Evolutionary conservation across 2,113 vertebrate species (phyloP), one percentile per base, ranked within the genome.

Genomic region (Elaphurus davidianus): DNA sequence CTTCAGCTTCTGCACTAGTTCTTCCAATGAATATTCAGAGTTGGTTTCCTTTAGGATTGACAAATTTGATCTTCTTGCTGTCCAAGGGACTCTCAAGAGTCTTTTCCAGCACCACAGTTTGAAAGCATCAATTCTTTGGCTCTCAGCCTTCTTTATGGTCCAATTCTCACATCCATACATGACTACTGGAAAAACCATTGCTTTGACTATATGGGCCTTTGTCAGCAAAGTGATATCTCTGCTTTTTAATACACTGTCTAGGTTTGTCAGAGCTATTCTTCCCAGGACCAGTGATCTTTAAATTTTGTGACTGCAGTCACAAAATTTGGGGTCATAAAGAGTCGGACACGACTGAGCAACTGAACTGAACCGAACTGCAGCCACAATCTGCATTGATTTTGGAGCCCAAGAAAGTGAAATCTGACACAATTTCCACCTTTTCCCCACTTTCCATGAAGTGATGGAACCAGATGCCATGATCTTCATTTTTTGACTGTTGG

Each of bases 311-410:
- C 12, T 76, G 40, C 23, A 43, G 36, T 74, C 19, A 40, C 5
- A 21, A 6, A 74, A 74, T 74, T 74, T 74, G 67, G 10, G 10
- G n/a, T 74, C 3, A 4, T n/a, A 74, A n/a, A n/a, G 19, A 23
- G 5, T 74, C 0, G 0, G 10, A 74, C 5, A 40, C 5, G 5
- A 13, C 11, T 74, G n/a, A 74, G 1, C 19, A 74, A 40, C 5
- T 71, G n/a, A 40, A 40, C 33, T 9, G 4, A 64, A 64, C 19
- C 23, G 19, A 71, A 40, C 36, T 40, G 36, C 19, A 12, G 1
- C 40, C 36, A 74, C 12, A 2, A 7, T 76, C 71, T 76, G 71
- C 6, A 7, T 27, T 76, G 36, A 43, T 76, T 76, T 14, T 43
- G 36, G 71, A 76, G 40, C 71, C 23, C 3, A 76, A 76, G 23